These are phyloP conservation scores for Karalla daura DNA, from an alignment of 2,797 vertebrate species.

Conservation along the genomic window DNA sequence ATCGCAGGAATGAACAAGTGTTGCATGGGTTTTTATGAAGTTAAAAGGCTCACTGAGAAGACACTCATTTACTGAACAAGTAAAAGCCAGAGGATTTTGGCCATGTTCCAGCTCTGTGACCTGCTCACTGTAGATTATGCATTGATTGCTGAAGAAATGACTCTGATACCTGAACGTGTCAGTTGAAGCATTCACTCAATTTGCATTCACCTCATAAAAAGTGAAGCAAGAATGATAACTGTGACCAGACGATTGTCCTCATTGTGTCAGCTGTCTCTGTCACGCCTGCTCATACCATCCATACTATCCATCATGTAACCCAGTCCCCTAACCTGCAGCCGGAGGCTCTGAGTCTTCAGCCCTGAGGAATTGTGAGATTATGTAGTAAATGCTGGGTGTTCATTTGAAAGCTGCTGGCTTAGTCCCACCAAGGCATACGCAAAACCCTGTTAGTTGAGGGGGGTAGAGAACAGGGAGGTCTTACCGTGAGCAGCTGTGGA, in stretches of 20 bases:
- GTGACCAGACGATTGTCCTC: no score
- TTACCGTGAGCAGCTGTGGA: slow-evolving; percentile 56
- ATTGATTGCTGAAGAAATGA: not conserved
- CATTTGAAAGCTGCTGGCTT: slow-evolving; percentile 54
- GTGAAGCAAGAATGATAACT: no score
- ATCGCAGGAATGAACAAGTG: slow-evolving; percentile 3
- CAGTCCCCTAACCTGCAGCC: not conserved
- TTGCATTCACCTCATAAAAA: no score
- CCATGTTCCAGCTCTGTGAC: not conserved
- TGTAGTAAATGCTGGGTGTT: slow-evolving; percentile 53
- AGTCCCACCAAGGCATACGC: slow-evolving; percentile 38
- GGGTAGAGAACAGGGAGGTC: slow-evolving; percentile 45
- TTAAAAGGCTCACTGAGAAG: not conserved
- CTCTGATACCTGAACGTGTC: not conserved
- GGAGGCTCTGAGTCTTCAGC: slow-evolving; percentile 30
- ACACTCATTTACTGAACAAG: not conserved
- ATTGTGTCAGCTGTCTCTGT: no score
- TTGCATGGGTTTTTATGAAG: not conserved
- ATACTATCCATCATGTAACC: not conserved
- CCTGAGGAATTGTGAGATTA: slow-evolving; percentile 58
- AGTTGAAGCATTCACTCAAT: no score
- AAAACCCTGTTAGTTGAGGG: slow-evolving; percentile 29
- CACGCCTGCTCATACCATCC: no score
- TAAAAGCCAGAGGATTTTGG: not conserved
- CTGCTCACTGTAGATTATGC: slow-evolving; percentile 7